Evolutionary conservation across 2,888 invertebrate genomes (phyloP), one percentile per base, ranked within the genome.

Genomic region (Tanaodytes sp.): DNA sequence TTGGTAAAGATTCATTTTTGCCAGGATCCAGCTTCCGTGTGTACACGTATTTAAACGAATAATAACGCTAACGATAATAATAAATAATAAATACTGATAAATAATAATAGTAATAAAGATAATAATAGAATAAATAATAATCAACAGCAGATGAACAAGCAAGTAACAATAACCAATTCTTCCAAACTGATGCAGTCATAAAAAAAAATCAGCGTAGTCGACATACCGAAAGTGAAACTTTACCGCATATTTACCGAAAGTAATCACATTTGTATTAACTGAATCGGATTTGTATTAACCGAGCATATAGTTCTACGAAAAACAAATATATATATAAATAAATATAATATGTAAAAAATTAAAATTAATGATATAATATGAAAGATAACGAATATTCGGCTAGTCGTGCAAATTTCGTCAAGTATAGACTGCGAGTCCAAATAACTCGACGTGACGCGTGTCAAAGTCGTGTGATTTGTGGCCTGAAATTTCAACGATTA

Each of bases 1-100:
- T 62, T 64, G 63, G 55, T 64, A 57, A 64, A 64, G 63, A 57
- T 55, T 64, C 63, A 64, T 64, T 64, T 42, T 49, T 64, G 63
- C 19, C 36, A 63, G 19, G 18, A 33, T 15, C 12, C 36, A 55
- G 45, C 43, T 64, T 64, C 49, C 55, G 27, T 27, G 11, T 48
- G 14, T 40, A 30, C 31, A 40, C 9, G 9, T 39, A 43, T 36
- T 30, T 27, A 42, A 39, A 15, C 30, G 30, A 37, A 2, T 14
- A 33, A 36, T 46, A 31, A 15, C 11, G n/a, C 8, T 18, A 18
- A 31, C 5, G n/a, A 46, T 46, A 2, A 31, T 23, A 42, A 36
- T 33, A 11, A 45, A 43, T 16, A 37, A n/a, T n/a, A n/a, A n/a
- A n/a, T n/a, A n/a, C 23, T 4, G 23, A 23, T 23, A 23, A 23